Evolutionary conservation across 2,888 invertebrate genomes (phyloP).

Genomic region (Bugula neritina): DNA sequence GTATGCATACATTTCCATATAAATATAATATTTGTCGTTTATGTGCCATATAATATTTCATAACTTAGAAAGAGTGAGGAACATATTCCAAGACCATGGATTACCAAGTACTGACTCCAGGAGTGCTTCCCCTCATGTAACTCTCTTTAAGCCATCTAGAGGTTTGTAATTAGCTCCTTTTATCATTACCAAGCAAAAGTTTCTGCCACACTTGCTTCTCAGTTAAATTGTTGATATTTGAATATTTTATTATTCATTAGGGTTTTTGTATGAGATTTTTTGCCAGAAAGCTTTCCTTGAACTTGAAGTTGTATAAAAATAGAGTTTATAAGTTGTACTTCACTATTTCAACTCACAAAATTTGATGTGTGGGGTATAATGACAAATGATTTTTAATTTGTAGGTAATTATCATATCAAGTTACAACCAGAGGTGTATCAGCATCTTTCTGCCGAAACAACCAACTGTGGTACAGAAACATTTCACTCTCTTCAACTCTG

Average conservation of each 20-base stretch:
- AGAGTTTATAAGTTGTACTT: no score
- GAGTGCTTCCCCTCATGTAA: background rate
- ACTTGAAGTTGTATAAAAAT: no score
- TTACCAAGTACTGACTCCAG: background rate
- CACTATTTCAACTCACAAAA: no score
- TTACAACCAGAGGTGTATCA: background rate
- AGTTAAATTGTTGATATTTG: no score
- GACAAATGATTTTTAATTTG: no score
- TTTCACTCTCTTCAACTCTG: background rate
- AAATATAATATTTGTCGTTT: background rate
- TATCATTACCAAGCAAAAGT: no score
- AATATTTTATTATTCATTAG: background rate
- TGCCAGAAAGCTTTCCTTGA: background rate
- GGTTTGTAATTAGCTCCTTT: background rate
- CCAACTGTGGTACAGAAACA: conserved; percentile 2
- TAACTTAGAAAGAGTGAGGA: background rate
- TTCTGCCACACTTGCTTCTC: no score
- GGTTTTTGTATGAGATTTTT: background rate
- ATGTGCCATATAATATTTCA: background rate
- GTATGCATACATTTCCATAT: background rate
- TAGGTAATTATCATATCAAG: background rate
- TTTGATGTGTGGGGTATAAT: no score
- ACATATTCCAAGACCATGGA: background rate
- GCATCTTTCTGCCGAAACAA: background rate
- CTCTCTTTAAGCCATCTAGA: background rate